These are phyloP conservation scores for Cyclina sinensis DNA, from an alignment of 1,140 invertebrate species.

Conservation along the genomic window DNA sequence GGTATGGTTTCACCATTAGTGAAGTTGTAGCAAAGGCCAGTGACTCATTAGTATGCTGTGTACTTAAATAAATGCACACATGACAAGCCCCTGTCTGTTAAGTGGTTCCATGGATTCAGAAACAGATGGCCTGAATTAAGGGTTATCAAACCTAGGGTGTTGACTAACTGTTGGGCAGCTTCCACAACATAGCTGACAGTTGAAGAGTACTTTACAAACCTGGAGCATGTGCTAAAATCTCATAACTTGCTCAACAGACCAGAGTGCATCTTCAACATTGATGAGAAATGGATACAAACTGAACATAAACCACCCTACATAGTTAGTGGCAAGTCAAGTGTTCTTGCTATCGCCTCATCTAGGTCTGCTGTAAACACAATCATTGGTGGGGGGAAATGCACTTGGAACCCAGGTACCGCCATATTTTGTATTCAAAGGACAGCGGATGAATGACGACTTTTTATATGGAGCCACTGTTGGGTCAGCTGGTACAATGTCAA, in stretches of 20 bases:
- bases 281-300: conserved; percentile 20
- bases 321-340: not conserved
- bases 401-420: too few species aligned
- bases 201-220: conserved; percentile 28
- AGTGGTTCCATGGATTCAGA: conserved; percentile 59
- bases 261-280: not conserved
- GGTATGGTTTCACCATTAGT: too few species aligned
- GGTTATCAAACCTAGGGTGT: conserved; percentile 23
- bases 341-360: conserved; percentile 29
- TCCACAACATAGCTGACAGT: conserved; percentile 5
- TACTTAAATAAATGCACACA: conserved; percentile 18
- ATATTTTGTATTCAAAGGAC: conserved; percentile 60
- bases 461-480: conserved; percentile 14
- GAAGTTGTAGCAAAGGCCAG: conserved; percentile 17
- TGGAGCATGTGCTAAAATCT: too few species aligned
- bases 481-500: not conserved
- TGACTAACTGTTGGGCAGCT: conserved; percentile 37
- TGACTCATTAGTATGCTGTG: conserved; percentile 37
- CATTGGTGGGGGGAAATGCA: conserved; percentile 58
- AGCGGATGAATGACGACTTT: conserved; percentile 36
- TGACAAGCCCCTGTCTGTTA: conserved; percentile 43
- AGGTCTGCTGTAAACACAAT: conserved; percentile 21
- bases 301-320: conserved; percentile 51
- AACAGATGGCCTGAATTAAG: conserved; percentile 42
- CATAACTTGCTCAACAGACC: not conserved